These are phyloP conservation scores for Octodonta nipae DNA, from an alignment of 2,888 invertebrate species.

Conservation along the genomic window DNA sequence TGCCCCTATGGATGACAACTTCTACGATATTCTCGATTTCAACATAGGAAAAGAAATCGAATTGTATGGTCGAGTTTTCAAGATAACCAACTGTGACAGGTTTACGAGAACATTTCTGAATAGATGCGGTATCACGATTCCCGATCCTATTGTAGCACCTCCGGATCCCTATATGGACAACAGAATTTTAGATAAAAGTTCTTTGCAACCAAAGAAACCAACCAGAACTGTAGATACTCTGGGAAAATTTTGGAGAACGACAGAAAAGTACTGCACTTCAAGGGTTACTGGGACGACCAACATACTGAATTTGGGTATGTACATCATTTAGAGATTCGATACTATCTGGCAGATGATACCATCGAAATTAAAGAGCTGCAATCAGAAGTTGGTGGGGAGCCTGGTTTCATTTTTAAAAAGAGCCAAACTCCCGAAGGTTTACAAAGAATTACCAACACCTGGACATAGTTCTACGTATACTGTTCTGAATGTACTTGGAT, in stretches of 20 bases:
- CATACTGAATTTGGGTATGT: constrained; percentile 62
- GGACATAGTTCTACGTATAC: constrained; percentile 41
- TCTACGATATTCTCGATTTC: constrained; percentile 72
- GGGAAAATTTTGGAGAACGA: constrained; percentile 75
- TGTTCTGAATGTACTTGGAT: constrained; percentile 50
- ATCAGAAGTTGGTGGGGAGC: constrained; percentile 56
- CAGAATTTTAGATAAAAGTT: constrained; percentile 31
- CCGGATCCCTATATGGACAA: constrained; percentile 40
- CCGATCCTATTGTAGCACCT: constrained; percentile 50
- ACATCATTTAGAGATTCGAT: constrained; percentile 66
- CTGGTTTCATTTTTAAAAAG: constrained; percentile 63
- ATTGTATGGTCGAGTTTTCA: constrained; percentile 67
- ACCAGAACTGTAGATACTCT: constrained; percentile 50
- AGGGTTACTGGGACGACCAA: constrained; percentile 82
- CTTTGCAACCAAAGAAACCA: constrained; percentile 36
- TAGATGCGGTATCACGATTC: constrained; percentile 71
- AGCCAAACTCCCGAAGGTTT: constrained; percentile 64
- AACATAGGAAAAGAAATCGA: constrained; percentile 71
- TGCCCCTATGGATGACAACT: constrained; percentile 56
- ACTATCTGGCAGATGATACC: constrained; percentile 77
- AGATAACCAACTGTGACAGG: constrained; percentile 73
- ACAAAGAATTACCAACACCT: constrained; percentile 31
- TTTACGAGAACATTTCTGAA: constrained; percentile 77
- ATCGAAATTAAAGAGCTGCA: constrained; percentile 72
- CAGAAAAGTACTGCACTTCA: constrained; percentile 61